Evolutionary conservation across 2,888 invertebrate genomes (phyloP).

Genomic region (Agrochola lychnidis): DNA sequence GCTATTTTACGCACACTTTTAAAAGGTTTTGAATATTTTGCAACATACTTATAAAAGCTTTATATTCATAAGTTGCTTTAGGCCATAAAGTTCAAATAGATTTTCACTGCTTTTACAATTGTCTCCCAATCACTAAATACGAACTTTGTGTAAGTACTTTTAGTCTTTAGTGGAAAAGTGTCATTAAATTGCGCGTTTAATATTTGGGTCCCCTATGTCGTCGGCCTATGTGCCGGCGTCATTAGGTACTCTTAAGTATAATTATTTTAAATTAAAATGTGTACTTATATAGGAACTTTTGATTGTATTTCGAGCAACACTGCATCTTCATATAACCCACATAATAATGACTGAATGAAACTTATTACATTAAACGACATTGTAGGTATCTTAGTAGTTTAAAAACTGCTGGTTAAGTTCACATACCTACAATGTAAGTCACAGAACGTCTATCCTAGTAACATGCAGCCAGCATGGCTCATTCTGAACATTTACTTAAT

Average conservation of each 20-base stretch:
- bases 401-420: background rate
- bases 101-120: too few species aligned
- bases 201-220: too few species aligned
- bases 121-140: too few species aligned
- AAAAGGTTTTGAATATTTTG: too few species aligned
- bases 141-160: too few species aligned
- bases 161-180: too few species aligned
- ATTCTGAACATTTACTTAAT: background rate
- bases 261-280: background rate
- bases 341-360: slow-evolving; percentile 10
- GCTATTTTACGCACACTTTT: too few species aligned
- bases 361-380: slow-evolving; percentile 22
- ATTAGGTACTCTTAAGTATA: background rate
- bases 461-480: background rate
- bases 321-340: background rate
- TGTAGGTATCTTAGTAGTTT: slow-evolving; percentile 1
- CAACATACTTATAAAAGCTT: too few species aligned
- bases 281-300: background rate
- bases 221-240: too few species aligned
- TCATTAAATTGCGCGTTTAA: too few species aligned
- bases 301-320: background rate
- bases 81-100: too few species aligned
- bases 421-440: slow-evolving; percentile 6
- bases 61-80: too few species aligned
- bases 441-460: background rate